These are phyloP conservation scores for Dasyurus viverrinus DNA, from an alignment of 2,113 vertebrate genomes.

Conservation along the genomic window DNA sequence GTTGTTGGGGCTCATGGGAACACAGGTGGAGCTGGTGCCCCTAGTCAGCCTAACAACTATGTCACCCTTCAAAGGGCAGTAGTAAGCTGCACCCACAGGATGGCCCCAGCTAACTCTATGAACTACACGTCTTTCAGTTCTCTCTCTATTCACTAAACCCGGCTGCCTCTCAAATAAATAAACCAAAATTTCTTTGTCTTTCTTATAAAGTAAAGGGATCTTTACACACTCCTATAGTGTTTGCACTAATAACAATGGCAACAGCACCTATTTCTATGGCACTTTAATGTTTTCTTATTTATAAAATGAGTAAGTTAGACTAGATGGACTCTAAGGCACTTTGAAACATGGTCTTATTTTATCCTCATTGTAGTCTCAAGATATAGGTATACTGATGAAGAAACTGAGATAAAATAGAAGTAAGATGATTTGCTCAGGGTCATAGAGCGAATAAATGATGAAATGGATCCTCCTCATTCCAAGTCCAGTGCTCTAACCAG, in stretches of 20 bases:
- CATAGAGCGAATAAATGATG: background rate
- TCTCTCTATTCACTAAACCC: background rate
- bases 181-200: background rate
- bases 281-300: background rate
- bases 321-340: background rate
- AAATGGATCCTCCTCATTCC: background rate
- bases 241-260: background rate
- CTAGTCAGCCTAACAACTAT: no score
- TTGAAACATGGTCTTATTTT: background rate
- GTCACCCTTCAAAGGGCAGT: constrained; percentile 72
- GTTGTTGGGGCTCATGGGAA: constrained; percentile 24
- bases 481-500: background rate
- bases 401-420: background rate
- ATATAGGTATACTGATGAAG: background rate
- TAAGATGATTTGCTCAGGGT: background rate
- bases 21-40: background rate
- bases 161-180: background rate
- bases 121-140: background rate
- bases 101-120: background rate
- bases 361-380: background rate
- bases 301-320: background rate
- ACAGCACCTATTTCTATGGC: background rate
- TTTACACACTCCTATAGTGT: background rate
- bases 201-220: background rate
- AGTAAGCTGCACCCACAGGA: background rate